These are phyloP conservation scores for Mola mola DNA, from an alignment of 2,113 vertebrate genomes.

Conservation along the genomic window DNA sequence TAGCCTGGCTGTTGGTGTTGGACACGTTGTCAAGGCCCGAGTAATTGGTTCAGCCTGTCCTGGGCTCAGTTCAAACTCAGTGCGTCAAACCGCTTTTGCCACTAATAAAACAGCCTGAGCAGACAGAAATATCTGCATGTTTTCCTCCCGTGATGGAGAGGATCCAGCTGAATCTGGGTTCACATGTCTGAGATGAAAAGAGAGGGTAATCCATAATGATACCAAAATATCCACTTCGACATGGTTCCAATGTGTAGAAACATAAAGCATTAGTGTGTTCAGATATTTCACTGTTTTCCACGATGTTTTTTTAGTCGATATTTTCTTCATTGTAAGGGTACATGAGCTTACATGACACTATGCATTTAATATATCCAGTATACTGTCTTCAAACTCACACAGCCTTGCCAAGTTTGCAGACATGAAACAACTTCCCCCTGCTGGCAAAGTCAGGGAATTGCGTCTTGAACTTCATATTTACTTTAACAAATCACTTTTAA, in stretches of 20 bases:
- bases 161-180: slow-evolving; percentile 27
- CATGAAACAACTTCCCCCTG: slow-evolving; percentile 43
- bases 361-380: too few relatives aligned
- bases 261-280: too few relatives aligned
- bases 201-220: not conserved
- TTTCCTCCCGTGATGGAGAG: slow-evolving; percentile 5
- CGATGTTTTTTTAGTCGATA: too few relatives aligned
- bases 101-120: slow-evolving; percentile 55
- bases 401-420: slow-evolving; percentile 9
- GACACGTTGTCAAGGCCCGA: slow-evolving; percentile 60
- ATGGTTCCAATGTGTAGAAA: not conserved
- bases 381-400: too few relatives aligned
- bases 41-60: slow-evolving; percentile 75
- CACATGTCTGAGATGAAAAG: slow-evolving; percentile 29
- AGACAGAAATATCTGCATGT: slow-evolving; percentile 52
- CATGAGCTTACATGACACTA: too few relatives aligned
- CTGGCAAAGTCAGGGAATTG: slow-evolving; percentile 32
- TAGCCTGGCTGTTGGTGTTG: slow-evolving; percentile 58
- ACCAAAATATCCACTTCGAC: not conserved
- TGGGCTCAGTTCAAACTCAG: slow-evolving; percentile 43
- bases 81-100: slow-evolving; percentile 60
- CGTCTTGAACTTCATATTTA: not conserved
- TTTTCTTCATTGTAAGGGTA: too few relatives aligned
- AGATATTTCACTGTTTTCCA: too few relatives aligned
- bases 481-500: too few relatives aligned